A percentile compares a stretch with the other conserved stretches of the same genome.
Evolutionary conservation across 2,888 invertebrate genomes (phyloP).

Genomic region (Acanthosepion lycidas): DNA sequence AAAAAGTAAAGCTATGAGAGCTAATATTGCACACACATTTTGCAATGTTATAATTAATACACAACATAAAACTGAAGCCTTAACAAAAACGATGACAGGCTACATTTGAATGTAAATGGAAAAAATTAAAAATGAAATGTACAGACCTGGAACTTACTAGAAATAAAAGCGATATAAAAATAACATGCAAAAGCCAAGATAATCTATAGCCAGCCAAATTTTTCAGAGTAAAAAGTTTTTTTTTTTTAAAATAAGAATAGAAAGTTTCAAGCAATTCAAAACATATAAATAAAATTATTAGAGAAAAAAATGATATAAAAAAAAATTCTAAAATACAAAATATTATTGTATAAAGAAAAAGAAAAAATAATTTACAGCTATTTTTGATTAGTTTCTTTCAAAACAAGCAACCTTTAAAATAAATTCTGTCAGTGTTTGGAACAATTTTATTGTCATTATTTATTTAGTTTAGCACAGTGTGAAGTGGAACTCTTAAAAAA

Average conservation of each 20-base stretch:
- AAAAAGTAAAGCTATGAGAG: not conserved
- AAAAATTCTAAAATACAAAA: no score
- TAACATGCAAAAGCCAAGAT: not conserved
- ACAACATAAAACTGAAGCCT: not conserved
- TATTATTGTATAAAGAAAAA: no score
- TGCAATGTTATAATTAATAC: not conserved
- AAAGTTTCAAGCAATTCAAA: slow-evolving; percentile 8
- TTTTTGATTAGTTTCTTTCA: no score
- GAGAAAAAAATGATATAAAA: no score
- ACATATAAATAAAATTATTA: not conserved
- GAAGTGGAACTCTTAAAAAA: no score
- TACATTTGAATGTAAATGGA: no score
- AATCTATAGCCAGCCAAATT: not conserved
- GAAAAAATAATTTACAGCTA: no score
- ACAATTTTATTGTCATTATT: no score
- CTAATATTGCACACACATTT: not conserved
- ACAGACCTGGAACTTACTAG: slow-evolving; percentile 33
- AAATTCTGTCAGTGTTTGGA: no score
- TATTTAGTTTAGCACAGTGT: no score
- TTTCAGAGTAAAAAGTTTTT: not conserved
- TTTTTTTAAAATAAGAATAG: not conserved
- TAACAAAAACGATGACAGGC: not conserved
- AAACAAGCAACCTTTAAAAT: no score
- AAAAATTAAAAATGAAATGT: not conserved
- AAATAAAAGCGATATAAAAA: not conserved